Conservation (phyloP, 2,113 vertebrate genomes). For the Callipepla squamata region DNA sequence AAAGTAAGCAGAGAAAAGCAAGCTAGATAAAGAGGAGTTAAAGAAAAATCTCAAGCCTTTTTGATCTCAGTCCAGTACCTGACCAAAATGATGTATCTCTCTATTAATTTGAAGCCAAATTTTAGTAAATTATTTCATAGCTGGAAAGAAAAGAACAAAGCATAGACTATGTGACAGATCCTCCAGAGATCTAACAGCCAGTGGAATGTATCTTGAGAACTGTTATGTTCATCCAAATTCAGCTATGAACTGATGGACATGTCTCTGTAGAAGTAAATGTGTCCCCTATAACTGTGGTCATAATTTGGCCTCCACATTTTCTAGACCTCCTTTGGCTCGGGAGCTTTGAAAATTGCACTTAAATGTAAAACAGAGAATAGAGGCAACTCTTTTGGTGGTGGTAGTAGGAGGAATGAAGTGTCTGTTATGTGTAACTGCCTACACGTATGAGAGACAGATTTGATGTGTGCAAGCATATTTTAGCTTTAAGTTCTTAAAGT, state of each 20-base stretch:
- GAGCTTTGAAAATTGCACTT: not conserved
- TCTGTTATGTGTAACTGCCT: not conserved
- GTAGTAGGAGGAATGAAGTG: not conserved
- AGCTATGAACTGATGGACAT: not conserved
- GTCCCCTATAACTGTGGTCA: not conserved
- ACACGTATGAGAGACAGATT: not conserved
- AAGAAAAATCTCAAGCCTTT: not conserved
- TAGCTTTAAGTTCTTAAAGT: not conserved
- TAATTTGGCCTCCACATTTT: not conserved
- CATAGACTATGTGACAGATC: not conserved
- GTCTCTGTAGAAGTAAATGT: not conserved
- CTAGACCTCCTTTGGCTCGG: not conserved
- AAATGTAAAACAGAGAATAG: not conserved
- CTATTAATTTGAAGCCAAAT: constrained; percentile 25
- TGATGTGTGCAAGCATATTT: not conserved
- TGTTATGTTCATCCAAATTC: not conserved
- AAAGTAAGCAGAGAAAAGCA: not conserved
- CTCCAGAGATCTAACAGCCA: not conserved
- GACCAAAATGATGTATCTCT: not conserved
- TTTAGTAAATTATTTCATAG: not conserved
- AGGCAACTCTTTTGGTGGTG: not conserved
- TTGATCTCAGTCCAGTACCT: not conserved
- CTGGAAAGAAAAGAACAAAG: not conserved
- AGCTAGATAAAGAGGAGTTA: not conserved
- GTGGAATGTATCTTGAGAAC: not conserved